Base-by-base conservation (phyloP, 1,140 invertebrate species). In the Ylistrum balloti region DNA sequence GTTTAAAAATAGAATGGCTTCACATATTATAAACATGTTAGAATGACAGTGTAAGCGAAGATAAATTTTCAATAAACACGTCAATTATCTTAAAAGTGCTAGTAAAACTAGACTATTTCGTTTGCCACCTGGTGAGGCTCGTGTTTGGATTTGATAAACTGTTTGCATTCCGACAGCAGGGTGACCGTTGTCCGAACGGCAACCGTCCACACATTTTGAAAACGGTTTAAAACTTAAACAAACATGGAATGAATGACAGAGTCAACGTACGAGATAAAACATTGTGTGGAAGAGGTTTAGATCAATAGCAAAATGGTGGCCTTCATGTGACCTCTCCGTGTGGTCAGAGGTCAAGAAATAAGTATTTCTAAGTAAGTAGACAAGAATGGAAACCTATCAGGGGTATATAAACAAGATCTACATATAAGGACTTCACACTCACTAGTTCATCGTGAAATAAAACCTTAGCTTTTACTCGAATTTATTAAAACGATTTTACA, bases 261-360 rank as follows among this genome's bases (percentile, higher is more conserved):
- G n/a, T 74, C 56, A 74, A 74, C 22, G 28, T 28, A 28, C 28
- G n/a, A 74, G 56, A 74, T 74, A 74, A 74, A n/a, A 7, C 56
- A 74, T 74, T 74, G 56, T 74, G 56, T 28, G n/a, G 2, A 3
- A 5, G 56, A 28, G 56, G 3, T 74, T 74, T 28, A n/a, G 56
- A n/a, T 28, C 56, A 74, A 28, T n/a, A 48, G 56, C 17, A 9
- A 48, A 48, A 17, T 11, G 41, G 41, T 74, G 56, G n/a, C 5
- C 56, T 28, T 1, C 5, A 38, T 38, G 5, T 38, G 56, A 74
- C n/a, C 56, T 5, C 13, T 38, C 13, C 35, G 35, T 38, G 56
- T 28, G 56, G 56, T 74, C 56, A 74, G n/a, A 74, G 56, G 56
- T 74, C n/a, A 74, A 28, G n/a, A n/a, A n/a, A n/a, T n/a, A n/a